Conservation (phyloP, 2,888 invertebrate species). For the Apamea epomidion region DNA sequence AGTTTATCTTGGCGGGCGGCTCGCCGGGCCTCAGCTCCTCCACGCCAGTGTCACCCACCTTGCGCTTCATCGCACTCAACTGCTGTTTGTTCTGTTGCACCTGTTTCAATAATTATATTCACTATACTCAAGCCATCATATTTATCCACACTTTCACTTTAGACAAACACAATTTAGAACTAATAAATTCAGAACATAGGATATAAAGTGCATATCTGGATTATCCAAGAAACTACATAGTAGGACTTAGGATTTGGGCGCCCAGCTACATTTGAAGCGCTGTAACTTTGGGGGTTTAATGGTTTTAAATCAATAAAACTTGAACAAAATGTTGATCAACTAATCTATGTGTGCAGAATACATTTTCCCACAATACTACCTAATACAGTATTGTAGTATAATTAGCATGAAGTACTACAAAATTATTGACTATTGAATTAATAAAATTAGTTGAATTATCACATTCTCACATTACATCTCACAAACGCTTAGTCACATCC, state of each 20-base stretch:
- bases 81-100: conserved; percentile 98
- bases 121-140: conserved; percentile 47
- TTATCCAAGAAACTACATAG: conserved; percentile 84
- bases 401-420: conserved; percentile 74
- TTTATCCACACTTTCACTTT: conserved; percentile 26
- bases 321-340: conserved; percentile 69
- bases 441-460: conserved; percentile 72
- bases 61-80: conserved; percentile 96
- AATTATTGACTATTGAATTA: conserved; percentile 67
- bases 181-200: conserved; percentile 50
- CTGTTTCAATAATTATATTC: conserved; percentile 84
- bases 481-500: conserved; percentile 69
- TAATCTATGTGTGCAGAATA: conserved; percentile 88
- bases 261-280: conserved; percentile 74
- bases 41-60: conserved; percentile 91
- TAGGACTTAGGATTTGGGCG: conserved; percentile 68
- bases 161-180: conserved; percentile 51
- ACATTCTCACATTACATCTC: conserved; percentile 86
- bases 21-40: conserved; percentile 92
- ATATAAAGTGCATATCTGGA: conserved; percentile 86
- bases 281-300: conserved; percentile 71
- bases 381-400: conserved; percentile 71
- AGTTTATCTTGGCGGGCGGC: conserved; percentile 93
- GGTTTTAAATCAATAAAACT: conserved; percentile 67
- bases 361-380: conserved; percentile 76